Percentiles rank a stretch among this genome's conserved stretches.
Conservation (phyloP, 2,888 invertebrate genomes). For the Eudemis profundana region DNA sequence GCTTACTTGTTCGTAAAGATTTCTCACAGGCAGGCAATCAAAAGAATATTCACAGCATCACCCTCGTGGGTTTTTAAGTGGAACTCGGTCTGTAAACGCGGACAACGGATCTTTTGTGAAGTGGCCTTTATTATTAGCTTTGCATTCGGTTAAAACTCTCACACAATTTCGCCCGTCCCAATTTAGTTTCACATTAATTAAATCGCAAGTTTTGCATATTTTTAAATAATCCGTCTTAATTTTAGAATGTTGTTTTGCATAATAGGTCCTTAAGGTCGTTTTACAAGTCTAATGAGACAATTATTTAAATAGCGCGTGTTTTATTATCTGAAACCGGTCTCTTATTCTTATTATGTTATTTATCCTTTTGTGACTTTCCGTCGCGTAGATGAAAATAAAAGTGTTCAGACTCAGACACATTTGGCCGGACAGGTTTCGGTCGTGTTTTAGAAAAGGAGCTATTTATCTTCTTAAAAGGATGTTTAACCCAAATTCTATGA, state of each 20-base stretch:
- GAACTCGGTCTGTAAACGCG: background rate
- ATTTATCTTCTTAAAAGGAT: background rate
- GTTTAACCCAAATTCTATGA: background rate
- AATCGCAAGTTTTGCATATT: slow-evolving; percentile 36
- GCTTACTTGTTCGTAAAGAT: background rate
- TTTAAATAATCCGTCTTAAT: slow-evolving; percentile 36
- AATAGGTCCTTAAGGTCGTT: slow-evolving; percentile 36
- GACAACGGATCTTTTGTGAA: background rate
- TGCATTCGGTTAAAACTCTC: slow-evolving; percentile 16
- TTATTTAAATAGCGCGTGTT: slow-evolving; percentile 27
- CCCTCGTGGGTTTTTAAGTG: background rate
- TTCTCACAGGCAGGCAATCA: background rate
- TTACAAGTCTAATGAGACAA: slow-evolving; percentile 40
- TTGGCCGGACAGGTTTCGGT: background rate
- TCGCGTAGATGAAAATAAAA: slow-evolving; percentile 7
- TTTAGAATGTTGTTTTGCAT: slow-evolving; percentile 38
- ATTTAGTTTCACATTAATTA: slow-evolving; percentile 40
- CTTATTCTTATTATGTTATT: slow-evolving; percentile 2
- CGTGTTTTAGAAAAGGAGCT: background rate
- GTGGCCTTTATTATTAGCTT: background rate
- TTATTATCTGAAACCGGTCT: slow-evolving; percentile 27
- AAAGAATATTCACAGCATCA: background rate
- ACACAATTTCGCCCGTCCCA: slow-evolving; percentile 30
- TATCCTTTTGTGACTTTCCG: slow-evolving; percentile 23
- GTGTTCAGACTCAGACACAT: slow-evolving; percentile 1